Evolutionary conservation across 2,888 invertebrate genomes (phyloP), one percentile per base, ranked within the genome.

Genomic region (Diaperis boleti): DNA sequence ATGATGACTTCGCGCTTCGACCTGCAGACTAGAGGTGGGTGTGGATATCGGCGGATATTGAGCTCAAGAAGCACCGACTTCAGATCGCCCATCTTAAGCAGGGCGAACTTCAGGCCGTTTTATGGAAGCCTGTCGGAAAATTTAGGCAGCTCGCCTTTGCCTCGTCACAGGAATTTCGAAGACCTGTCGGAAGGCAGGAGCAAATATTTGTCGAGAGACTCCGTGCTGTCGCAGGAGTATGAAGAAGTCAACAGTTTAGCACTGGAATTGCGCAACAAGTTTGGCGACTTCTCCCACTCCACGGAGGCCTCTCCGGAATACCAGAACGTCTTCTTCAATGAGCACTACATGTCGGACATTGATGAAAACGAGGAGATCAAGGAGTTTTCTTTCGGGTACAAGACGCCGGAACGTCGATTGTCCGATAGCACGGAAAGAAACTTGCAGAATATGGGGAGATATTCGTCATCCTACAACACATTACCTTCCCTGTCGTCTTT

Each of bases 281-380:
- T 75, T 64, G 67, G 69, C 3, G 73, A 73, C n/a, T 68, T 62
- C 22, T 33, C 62, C 17, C 50, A 41, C 18, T 59, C 49, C 14
- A 29, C 22, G 8, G 49, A 60, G 15, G 54, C 61, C 3, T 73
- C 73, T 1, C 76, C 76, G 0, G 76, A 76, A 44, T 75, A 76
- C 44, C 75, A 74, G 45, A 75, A 64, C 42, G 70, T 78, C 0
- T 79, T 74, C 64, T 78, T 74, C 62, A 81, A 80, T 62, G 81
- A 81, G 37, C 80, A 81, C 61, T 81, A 81, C 70, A 81, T 81
- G 66, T 81, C 80, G 5, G 81, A 81, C 60, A 81, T 81, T 42
- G 81, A 81, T 62, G 81, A 81, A 69, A 80, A 81, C 61, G 81
- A 81, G 67, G 80, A 80, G 59, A 78, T 79, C 20, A 80, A 77